These are phyloP conservation scores for Strix occidentalis DNA, from an alignment of 2,797 vertebrate species.

Conservation along the genomic window DNA sequence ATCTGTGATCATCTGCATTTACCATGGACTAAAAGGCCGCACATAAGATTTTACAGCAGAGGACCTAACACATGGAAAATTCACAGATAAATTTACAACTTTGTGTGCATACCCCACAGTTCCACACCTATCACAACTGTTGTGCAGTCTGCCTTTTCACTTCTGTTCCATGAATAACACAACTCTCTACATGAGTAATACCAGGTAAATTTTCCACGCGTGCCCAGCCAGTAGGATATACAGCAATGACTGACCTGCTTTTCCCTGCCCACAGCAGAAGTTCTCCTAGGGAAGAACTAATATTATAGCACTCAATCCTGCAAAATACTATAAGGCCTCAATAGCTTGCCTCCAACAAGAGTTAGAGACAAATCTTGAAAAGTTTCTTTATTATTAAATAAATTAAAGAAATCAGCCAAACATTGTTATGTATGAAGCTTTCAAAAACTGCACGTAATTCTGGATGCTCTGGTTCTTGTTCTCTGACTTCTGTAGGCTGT, in stretches of 20 bases:
- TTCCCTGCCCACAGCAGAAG: neutral
- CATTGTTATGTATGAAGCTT: slow-evolving; percentile 84
- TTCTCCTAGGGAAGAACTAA: neutral
- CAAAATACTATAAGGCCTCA: neutral
- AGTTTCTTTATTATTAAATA: neutral
- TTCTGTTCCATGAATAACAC: neutral
- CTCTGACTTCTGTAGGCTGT: slow-evolving; percentile 86
- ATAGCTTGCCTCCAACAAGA: neutral
- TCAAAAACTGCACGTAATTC: slow-evolving; percentile 89
- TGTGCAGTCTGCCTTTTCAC: neutral
- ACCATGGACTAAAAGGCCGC: neutral
- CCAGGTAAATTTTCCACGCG: neutral
- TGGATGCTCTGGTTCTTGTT: slow-evolving; percentile 87
- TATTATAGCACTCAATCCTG: neutral
- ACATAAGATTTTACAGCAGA: neutral
- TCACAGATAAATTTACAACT: neutral
- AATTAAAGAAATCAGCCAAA: slow-evolving; percentile 77
- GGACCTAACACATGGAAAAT: neutral
- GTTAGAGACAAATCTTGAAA: neutral
- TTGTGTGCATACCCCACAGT: neutral
- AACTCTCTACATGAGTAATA: neutral
- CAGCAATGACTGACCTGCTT: neutral
- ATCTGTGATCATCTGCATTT: neutral
- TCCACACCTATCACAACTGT: neutral
- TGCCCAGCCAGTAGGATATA: neutral